phyloP scores from a whole-genome alignment of 2,797 vertebrate genomes.

The Rachycentron canadum region DNA sequence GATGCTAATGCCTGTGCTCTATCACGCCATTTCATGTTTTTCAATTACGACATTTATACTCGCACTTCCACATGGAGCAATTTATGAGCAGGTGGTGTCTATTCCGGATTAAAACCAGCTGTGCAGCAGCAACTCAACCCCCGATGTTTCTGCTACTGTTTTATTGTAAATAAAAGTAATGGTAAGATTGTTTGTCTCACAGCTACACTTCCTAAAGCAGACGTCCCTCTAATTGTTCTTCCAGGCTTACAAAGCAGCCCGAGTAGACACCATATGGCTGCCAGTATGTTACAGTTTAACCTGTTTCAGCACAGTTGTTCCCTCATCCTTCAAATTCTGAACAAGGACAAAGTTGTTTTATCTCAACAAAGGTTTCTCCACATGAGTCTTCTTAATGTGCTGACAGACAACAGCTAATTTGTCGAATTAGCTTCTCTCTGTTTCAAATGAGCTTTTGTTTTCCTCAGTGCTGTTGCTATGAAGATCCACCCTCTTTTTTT shows the following conservation, averaged over 20 bases:
- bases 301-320: constrained; percentile 9
- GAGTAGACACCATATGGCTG: constrained; percentile 39
- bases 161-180: constrained; percentile 19
- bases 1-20: background rate
- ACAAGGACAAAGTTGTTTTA: constrained; percentile 19
- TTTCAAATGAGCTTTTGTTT: background rate
- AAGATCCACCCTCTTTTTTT: background rate
- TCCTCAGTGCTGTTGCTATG: background rate
- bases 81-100: constrained; percentile 8
- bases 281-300: constrained; percentile 32
- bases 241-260: constrained; percentile 16
- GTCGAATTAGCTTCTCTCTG: background rate
- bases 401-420: background rate
- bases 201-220: constrained; percentile 9
- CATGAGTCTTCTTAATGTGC: background rate
- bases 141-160: background rate
- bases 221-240: constrained; percentile 33
- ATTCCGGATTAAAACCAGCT: constrained; percentile 9
- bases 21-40: background rate
- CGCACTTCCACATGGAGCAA: background rate
- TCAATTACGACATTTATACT: background rate
- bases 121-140: background rate
- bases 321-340: constrained; percentile 8
- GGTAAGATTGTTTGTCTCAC: background rate
- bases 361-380: background rate